Conservation (phyloP, 2,113 vertebrate species). For the Nansenia antarctica region DNA sequence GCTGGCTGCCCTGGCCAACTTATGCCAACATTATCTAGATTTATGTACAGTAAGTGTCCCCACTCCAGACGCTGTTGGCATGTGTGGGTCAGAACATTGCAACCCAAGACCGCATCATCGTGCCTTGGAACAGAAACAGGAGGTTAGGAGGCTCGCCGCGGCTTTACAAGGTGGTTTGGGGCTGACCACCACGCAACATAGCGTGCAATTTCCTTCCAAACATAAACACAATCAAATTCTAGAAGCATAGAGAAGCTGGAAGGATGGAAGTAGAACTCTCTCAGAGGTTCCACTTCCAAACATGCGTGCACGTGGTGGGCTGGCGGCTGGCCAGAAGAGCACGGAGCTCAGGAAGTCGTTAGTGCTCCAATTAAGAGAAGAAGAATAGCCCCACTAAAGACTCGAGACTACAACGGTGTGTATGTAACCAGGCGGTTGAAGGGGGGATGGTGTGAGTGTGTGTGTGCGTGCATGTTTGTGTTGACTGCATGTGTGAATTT, state of each 20-base stretch:
- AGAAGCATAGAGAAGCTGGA: slow-evolving; percentile 10
- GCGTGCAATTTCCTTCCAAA: slow-evolving; percentile 43
- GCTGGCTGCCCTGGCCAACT: not conserved
- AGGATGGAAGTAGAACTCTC: not conserved
- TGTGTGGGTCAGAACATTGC: slow-evolving; percentile 9
- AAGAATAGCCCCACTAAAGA: slow-evolving; percentile 1
- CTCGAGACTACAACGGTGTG: not conserved
- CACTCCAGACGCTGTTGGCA: not conserved
- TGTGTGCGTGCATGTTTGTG: not conserved
- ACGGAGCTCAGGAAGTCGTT: not conserved
- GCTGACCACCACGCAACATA: slow-evolving; percentile 6
- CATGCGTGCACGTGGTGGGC: not conserved
- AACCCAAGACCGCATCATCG: not conserved
- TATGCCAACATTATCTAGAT: not conserved
- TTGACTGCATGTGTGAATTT: no score
- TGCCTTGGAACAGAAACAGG: slow-evolving; percentile 14
- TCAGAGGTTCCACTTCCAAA: not conserved
- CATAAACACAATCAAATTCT: slow-evolving; percentile 31
- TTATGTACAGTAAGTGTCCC: not conserved
- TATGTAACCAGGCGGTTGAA: not conserved
- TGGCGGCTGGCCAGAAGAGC: not conserved
- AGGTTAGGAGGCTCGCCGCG: slow-evolving; percentile 8
- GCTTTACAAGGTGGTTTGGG: slow-evolving; percentile 23
- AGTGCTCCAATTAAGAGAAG: slow-evolving; percentile 23
- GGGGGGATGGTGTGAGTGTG: not conserved